These are phyloP conservation scores for Prionailurus viverrinus DNA, from an alignment of 2,113 vertebrate genomes.

Conservation along the genomic window DNA sequence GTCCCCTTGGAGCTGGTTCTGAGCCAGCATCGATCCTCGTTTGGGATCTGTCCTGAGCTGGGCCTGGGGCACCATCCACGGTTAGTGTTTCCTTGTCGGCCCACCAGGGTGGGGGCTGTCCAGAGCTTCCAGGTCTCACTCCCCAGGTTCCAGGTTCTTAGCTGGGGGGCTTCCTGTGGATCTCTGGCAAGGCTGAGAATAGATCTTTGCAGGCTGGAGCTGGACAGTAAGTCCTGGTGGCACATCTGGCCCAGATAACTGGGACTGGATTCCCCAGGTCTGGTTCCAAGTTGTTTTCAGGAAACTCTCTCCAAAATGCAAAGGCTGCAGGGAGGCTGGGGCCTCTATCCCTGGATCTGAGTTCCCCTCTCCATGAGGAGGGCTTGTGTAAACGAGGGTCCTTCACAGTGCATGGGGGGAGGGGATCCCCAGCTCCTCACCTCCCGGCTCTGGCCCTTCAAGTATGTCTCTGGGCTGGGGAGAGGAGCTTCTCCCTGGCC, in stretches of 20 bases:
- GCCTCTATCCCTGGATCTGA: conserved; percentile 77
- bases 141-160: conserved; percentile 43
- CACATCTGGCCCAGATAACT: conserved; percentile 50
- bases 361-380: conserved; percentile 67
- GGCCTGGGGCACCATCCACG: conserved; percentile 57
- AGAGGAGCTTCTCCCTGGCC: conserved; percentile 77
- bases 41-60: conserved; percentile 78
- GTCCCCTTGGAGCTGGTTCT: conserved; percentile 20
- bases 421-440: conserved; percentile 57
- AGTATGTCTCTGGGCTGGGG: conserved; percentile 82
- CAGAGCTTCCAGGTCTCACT: conserved; percentile 43
- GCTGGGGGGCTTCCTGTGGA: conserved; percentile 30
- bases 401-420: conserved; percentile 81
- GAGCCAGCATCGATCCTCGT: conserved; percentile 54
- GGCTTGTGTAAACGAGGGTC: conserved; percentile 83
- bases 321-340: conserved; percentile 69
- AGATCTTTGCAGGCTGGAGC: conserved; percentile 48
- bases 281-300: conserved; percentile 70
- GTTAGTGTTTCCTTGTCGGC: conserved; percentile 73
- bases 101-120: conserved; percentile 45
- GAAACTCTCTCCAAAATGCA: conserved; percentile 73
- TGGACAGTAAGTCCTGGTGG: conserved; percentile 61
- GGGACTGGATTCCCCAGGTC: conserved; percentile 9
- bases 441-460: conserved; percentile 81
- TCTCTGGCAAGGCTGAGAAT: conserved; percentile 62